A percentile compares a stretch with the other conserved stretches of the same genome.
Evolutionary conservation across 2,113 vertebrate genomes (phyloP).

Genomic region (Zeus faber): DNA sequence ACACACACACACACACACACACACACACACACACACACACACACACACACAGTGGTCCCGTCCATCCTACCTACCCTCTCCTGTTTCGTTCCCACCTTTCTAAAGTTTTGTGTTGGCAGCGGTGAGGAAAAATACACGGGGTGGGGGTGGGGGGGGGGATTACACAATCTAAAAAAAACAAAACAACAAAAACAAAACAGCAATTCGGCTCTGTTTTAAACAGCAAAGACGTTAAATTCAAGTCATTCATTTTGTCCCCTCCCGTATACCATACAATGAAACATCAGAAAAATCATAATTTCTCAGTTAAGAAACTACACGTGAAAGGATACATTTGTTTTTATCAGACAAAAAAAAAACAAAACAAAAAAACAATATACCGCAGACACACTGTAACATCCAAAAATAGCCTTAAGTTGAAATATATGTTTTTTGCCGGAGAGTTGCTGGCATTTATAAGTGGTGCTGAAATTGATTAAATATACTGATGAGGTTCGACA

Average conservation of each 20-base stretch:
- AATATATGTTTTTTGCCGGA: slow-evolving; percentile 77
- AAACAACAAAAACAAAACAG: too few relatives aligned
- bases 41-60: too few relatives aligned
- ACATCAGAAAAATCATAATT: slow-evolving; percentile 74
- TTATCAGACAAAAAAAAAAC: slow-evolving; percentile 76
- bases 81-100: slow-evolving; percentile 39
- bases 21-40: too few relatives aligned
- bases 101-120: slow-evolving; percentile 71
- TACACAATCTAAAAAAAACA: slow-evolving; percentile 73
- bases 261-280: slow-evolving; percentile 69
- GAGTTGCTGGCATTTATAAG: slow-evolving; percentile 65
- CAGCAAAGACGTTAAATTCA: slow-evolving; percentile 81
- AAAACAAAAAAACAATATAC: slow-evolving; percentile 75
- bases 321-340: slow-evolving; percentile 81
- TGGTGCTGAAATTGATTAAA: slow-evolving; percentile 55
- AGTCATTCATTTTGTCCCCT: slow-evolving; percentile 82
- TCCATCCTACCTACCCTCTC: slow-evolving; percentile 49
- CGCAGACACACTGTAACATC: slow-evolving; percentile 81
- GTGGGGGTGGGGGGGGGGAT: too few relatives aligned
- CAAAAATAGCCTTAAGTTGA: slow-evolving; percentile 81
- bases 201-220: slow-evolving; percentile 81
- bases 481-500: slow-evolving; percentile 83
- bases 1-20: too few relatives aligned
- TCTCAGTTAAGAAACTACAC: slow-evolving; percentile 81
- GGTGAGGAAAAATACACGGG: slow-evolving; percentile 81